A percentile compares a stretch with the other conserved stretches of the same genome.
These are phyloP conservation scores for Pyrochroa serraticornis DNA, from an alignment of 2,888 invertebrate species.

Conservation along the genomic window DNA sequence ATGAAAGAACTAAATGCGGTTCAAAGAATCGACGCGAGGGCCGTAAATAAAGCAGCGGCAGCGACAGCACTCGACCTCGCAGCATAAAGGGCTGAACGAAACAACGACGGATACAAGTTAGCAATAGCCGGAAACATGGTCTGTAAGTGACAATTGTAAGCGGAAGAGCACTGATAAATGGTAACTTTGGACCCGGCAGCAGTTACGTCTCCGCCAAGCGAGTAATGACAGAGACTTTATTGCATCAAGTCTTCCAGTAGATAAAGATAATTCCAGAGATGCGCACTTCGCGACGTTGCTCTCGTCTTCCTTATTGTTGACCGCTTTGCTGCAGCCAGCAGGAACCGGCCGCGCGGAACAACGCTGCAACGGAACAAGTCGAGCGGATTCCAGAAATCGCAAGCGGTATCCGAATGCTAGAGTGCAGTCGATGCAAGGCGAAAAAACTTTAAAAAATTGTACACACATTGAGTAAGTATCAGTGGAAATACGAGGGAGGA, in stretches of 20 bases:
- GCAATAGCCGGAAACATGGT: conserved; percentile 23
- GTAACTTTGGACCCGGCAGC: conserved; percentile 8
- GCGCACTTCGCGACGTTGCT: background rate
- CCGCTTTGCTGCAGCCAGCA: background rate
- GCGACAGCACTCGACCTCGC: conserved; percentile 12
- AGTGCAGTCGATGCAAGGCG: too few relatives aligned
- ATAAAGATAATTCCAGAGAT: conserved; percentile 10
- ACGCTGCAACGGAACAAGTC: too few relatives aligned
- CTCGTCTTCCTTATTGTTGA: background rate
- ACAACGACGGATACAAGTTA: conserved; percentile 21
- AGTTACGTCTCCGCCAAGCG: conserved; percentile 19
- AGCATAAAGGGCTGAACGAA: conserved; percentile 15
- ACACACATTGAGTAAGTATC: too few relatives aligned
- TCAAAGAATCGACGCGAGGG: conserved; percentile 16
- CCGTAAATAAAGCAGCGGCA: conserved; percentile 16
- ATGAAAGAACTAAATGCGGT: conserved; percentile 10
- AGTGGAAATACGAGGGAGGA: too few relatives aligned
- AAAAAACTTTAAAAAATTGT: too few relatives aligned
- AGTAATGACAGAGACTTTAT: conserved; percentile 16
- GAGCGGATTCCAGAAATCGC: too few relatives aligned
- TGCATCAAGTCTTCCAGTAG: conserved; percentile 7
- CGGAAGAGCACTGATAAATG: conserved; percentile 30
- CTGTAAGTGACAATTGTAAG: conserved; percentile 29
- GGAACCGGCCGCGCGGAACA: too few relatives aligned
- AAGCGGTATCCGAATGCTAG: too few relatives aligned